phyloP scores from a whole-genome alignment of 2,888 invertebrate genomes.

The Mayetiola destructor region DNA sequence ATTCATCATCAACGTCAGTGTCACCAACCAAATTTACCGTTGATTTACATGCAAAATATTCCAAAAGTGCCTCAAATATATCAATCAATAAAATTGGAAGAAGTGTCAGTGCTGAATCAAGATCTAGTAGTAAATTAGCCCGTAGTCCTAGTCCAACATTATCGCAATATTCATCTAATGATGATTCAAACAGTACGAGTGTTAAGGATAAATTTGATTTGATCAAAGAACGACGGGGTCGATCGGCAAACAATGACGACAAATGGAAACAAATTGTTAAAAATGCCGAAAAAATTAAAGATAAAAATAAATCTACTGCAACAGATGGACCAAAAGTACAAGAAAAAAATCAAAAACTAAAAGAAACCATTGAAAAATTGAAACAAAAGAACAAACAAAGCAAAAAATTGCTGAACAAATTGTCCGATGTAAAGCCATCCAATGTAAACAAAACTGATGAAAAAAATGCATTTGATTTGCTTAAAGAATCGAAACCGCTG shows the following conservation, averaged over 20 bases:
- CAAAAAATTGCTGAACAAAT: conserved; percentile 20
- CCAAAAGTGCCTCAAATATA: conserved; percentile 29
- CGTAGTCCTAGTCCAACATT: conserved; percentile 20
- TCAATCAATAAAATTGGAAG: background rate
- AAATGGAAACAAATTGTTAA: conserved; percentile 26
- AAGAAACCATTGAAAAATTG: conserved; percentile 47
- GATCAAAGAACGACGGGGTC: conserved; percentile 44
- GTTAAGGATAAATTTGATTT: conserved; percentile 46
- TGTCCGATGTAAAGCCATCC: conserved; percentile 19
- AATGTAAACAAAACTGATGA: conserved; percentile 18
- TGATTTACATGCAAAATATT: conserved; percentile 35
- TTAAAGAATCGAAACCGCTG: conserved; percentile 17
- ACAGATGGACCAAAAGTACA: conserved; percentile 14
- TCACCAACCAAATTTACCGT: conserved; percentile 31
- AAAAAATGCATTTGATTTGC: conserved; percentile 17
- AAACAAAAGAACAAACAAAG: conserved; percentile 37
- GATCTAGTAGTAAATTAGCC: conserved; percentile 26
- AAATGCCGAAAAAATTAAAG: conserved; percentile 21
- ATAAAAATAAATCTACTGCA: conserved; percentile 17
- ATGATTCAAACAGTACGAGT: conserved; percentile 10
- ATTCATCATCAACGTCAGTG: conserved; percentile 7
- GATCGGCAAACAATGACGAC: conserved; percentile 27
- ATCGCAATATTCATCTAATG: conserved; percentile 18
- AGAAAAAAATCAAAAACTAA: conserved; percentile 39
- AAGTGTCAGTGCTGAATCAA: conserved; percentile 23